Percentiles rank a stretch among this genome's conserved stretches.
phyloP scores from a whole-genome alignment of 2,888 invertebrate genomes.

The Ptychoptera contaminata region DNA sequence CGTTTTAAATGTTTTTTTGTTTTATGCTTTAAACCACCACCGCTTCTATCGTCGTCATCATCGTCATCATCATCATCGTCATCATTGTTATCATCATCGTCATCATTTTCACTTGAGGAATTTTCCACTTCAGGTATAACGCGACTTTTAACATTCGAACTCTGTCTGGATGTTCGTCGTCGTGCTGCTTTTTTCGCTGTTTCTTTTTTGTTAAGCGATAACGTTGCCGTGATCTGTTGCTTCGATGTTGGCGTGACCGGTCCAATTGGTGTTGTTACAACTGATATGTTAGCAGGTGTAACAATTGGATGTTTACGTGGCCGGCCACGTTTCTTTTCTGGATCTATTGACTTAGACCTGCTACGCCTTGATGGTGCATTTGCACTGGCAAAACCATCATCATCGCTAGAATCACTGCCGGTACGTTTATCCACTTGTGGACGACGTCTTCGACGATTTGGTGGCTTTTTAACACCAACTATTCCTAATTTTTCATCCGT shows the following conservation, averaged over 20 bases:
- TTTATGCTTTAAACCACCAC: not conserved
- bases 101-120: conserved; percentile 14
- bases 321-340: conserved; percentile 26
- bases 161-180: conserved; percentile 17
- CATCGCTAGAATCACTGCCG: conserved; percentile 24
- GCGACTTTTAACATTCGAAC: conserved; percentile 17
- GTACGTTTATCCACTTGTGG: conserved; percentile 16
- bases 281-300: conserved; percentile 9
- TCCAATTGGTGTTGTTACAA: not conserved
- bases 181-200: conserved; percentile 12
- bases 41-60: conserved; percentile 7
- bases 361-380: conserved; percentile 11
- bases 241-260: not conserved
- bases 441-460: conserved; percentile 7
- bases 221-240: conserved; percentile 1
- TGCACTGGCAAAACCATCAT: conserved; percentile 14
- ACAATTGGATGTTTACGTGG: conserved; percentile 29
- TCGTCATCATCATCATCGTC: conserved; percentile 8
- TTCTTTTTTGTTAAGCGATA: conserved; percentile 8
- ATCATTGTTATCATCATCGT: conserved; percentile 12
- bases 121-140: conserved; percentile 14
- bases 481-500: conserved; percentile 17
- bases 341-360: conserved; percentile 11
- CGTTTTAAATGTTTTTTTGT: not conserved
- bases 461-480: conserved; percentile 14